Evolutionary conservation across 53 echinoderm and acorn worm species (phyloP), one percentile per base, ranked within the genome.

Genomic region (Luidia sarsii): DNA sequence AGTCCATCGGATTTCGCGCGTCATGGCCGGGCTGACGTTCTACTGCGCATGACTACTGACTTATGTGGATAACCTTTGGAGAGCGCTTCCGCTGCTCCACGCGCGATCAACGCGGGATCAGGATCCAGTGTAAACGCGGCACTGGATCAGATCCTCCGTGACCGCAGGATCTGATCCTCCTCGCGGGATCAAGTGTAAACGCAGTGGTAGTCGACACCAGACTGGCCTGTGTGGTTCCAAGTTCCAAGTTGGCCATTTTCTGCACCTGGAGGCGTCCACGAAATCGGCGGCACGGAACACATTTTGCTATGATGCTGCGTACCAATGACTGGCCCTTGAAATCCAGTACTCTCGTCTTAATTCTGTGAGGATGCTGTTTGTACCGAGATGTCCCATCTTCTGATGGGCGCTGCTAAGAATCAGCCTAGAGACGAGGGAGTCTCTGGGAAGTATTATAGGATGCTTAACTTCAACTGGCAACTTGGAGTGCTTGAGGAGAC

Each of bases 161-260:
- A n/a, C n/a, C n/a, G n/a, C n/a, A n/a, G n/a, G n/a, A n/a, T n/a
- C n/a, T n/a, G n/a, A n/a, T n/a, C n/a, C n/a, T n/a, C n/a, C n/a
- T n/a, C n/a, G n/a, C n/a, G n/a, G n/a, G n/a, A n/a, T n/a, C n/a
- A n/a, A n/a, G n/a, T n/a, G n/a, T n/a, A n/a, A n/a, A n/a, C 54
- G 18, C 37, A 27, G 23, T 49, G 30, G 39, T 66, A 93, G 67
- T 90, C 90, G 50, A 90, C 55, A 10, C 90, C 90, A 25, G 77
- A 80, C 67, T 50, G 94, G 94, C 55, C 84, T 54, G 22, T 57
- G 66, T 51, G 83, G 80, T 28, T 48, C 54, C 20, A 90, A 29
- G n/a, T 77, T 51, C 7, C 24, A 90, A 56, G 70, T 94, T 80
- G 43, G 90, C 85, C 90, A 94, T 94, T 61, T 82, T 90, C 74